These are phyloP conservation scores for Ellobium chinense DNA, from an alignment of 2,888 invertebrate genomes.

Conservation along the genomic window DNA sequence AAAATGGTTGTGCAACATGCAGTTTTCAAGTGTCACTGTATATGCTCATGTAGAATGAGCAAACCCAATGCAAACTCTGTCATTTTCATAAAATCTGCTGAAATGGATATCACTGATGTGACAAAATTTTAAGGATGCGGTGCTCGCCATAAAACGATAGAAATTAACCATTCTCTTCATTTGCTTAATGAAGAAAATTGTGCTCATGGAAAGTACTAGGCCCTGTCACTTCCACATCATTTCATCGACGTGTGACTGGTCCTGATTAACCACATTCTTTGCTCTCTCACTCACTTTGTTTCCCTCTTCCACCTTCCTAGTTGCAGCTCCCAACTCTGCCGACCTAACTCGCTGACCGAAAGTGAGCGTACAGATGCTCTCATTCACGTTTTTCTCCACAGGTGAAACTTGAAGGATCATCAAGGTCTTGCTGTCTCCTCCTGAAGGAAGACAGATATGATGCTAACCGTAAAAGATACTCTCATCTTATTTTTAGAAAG, in stretches of 20 bases:
- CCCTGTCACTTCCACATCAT: too few species aligned
- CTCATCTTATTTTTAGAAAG: too few species aligned
- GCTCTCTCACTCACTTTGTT: not conserved
- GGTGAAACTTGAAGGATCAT: constrained; percentile 82
- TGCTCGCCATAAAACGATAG: not conserved
- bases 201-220: not conserved
- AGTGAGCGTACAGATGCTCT: constrained; percentile 76
- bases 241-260: too few species aligned
- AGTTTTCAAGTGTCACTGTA: too few species aligned
- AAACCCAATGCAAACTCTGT: too few species aligned
- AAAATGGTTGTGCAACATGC: too few species aligned
- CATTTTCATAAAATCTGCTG: too few species aligned
- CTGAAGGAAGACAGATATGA: too few species aligned
- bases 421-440: constrained; percentile 82
- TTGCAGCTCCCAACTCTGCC: constrained; percentile 75
- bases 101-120: not conserved
- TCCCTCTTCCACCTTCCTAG: constrained; percentile 41
- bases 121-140: not conserved
- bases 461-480: too few species aligned
- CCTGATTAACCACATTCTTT: too few species aligned
- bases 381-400: constrained; percentile 79
- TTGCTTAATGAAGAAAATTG: not conserved
- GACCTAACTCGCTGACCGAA: constrained; percentile 75
- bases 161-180: too few species aligned
- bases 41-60: too few species aligned